phyloP scores from a whole-genome alignment of 1,140 invertebrate species.

The Calephelis nemesis region DNA sequence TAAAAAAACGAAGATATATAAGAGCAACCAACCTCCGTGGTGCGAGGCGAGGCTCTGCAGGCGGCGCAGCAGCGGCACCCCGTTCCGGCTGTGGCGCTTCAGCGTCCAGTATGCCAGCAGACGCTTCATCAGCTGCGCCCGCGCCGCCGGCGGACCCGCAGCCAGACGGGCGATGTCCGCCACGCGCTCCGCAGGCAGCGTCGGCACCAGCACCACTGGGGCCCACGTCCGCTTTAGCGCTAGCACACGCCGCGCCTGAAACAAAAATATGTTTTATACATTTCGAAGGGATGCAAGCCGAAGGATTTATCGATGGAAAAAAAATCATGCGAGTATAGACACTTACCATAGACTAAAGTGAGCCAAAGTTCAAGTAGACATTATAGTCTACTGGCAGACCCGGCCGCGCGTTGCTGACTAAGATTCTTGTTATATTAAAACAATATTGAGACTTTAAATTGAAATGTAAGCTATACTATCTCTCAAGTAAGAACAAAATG shows the following conservation, averaged over 20 bases:
- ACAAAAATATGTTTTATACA: neutral
- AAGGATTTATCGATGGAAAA: too few relatives aligned
- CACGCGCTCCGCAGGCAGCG: slow-evolving; percentile 93
- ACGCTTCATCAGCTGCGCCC: slow-evolving; percentile 92
- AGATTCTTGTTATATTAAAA: too few relatives aligned
- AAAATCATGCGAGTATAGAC: too few relatives aligned
- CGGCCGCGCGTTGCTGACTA: too few relatives aligned
- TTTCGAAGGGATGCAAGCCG: neutral
- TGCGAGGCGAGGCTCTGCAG: slow-evolving; percentile 86
- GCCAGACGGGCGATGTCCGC: slow-evolving; percentile 89
- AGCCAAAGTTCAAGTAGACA: too few relatives aligned
- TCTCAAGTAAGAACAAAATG: too few relatives aligned
- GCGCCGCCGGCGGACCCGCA: slow-evolving; percentile 70
- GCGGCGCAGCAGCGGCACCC: slow-evolving; percentile 94
- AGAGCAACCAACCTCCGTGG: slow-evolving; percentile 47
- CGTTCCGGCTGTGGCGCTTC: slow-evolving; percentile 96
- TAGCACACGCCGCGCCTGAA: slow-evolving; percentile 83
- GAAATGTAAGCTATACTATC: too few relatives aligned
- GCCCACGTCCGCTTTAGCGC: slow-evolving; percentile 92
- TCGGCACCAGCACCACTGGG: slow-evolving; percentile 95
- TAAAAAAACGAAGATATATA: too few relatives aligned
- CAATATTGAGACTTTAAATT: too few relatives aligned
- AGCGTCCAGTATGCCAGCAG: slow-evolving; percentile 96
- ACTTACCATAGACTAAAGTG: too few relatives aligned
- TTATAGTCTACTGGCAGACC: too few relatives aligned